A percentile compares a stretch with the other conserved stretches of the same genome.
Evolutionary conservation across 2,888 invertebrate species (phyloP).

Genomic region (Heteropelma amictum): DNA sequence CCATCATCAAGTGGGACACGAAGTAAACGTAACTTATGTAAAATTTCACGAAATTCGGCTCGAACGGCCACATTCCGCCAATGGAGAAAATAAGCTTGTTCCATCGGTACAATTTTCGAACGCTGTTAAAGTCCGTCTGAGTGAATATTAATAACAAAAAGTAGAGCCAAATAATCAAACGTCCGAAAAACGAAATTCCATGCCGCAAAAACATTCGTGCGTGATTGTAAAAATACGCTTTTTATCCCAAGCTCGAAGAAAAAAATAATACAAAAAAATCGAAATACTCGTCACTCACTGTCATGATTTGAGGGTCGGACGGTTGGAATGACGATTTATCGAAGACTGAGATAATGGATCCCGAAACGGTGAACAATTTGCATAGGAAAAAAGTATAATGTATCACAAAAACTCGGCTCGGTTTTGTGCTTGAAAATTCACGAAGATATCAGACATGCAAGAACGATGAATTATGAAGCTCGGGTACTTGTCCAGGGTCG

Average conservation of each 20-base stretch:
- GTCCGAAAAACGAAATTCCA: background rate
- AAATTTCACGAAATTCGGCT: background rate
- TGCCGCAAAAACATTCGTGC: too few species aligned
- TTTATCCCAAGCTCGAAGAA: background rate
- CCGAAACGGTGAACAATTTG: background rate
- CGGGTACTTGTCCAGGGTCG: background rate
- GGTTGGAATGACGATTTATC: background rate
- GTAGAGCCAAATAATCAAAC: background rate
- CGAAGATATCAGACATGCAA: background rate
- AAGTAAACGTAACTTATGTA: background rate
- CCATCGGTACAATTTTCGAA: background rate
- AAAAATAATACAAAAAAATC: background rate
- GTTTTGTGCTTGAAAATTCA: background rate
- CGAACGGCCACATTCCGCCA: constrained; percentile 3
- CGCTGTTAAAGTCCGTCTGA: background rate
- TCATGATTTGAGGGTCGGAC: background rate
- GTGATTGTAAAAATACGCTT: too few species aligned
- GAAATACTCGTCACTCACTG: background rate
- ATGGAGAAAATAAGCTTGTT: background rate
- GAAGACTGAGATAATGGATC: background rate
- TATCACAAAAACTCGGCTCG: background rate
- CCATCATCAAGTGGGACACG: background rate
- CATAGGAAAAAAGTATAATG: background rate
- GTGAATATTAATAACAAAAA: background rate
- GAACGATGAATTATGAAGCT: background rate